Evolutionary conservation across 1,140 invertebrate genomes (phyloP).

Genomic region (Hycleus phaleratus): DNA sequence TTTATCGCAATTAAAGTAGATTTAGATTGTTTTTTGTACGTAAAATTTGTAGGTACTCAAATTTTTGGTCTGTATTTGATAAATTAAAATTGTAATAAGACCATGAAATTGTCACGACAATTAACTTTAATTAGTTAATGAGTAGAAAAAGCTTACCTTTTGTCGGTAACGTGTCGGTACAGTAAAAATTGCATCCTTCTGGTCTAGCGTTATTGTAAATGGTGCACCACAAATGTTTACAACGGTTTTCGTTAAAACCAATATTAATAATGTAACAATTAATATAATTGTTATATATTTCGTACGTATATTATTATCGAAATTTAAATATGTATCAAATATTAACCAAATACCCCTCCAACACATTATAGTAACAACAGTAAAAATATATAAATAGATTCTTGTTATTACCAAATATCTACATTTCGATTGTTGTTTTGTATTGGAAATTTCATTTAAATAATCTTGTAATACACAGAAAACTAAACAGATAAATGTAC

Average conservation of each 20-base stretch:
- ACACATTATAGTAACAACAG: constrained; percentile 48
- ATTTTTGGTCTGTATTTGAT: no score
- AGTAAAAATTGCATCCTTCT: constrained; percentile 46
- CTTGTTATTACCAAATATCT: constrained; percentile 32
- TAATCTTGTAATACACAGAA: constrained; percentile 34
- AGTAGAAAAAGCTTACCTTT: constrained; percentile 15
- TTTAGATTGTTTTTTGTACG: no score
- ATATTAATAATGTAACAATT: no score
- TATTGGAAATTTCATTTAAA: constrained; percentile 6
- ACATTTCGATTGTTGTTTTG: constrained; percentile 3
- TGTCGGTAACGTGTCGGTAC: constrained; percentile 51
- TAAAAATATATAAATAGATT: constrained; percentile 53
- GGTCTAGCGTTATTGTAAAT: constrained; percentile 49
- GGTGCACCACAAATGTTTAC: constrained; percentile 32
- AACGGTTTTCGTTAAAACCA: no score
- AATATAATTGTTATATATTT: no score
- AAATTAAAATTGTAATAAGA: no score
- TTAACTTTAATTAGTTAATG: no score
- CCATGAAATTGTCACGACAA: no score
- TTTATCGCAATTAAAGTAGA: no score
- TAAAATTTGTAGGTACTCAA: no score
- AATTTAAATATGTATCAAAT: constrained; percentile 41
- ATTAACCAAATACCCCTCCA: constrained; percentile 56
- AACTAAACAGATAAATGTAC: constrained; percentile 17
- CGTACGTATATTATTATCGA: no score